Evolutionary conservation across 1,140 invertebrate species (phyloP), one percentile per base, ranked within the genome.

Genomic region (Octopus bimaculoides): DNA sequence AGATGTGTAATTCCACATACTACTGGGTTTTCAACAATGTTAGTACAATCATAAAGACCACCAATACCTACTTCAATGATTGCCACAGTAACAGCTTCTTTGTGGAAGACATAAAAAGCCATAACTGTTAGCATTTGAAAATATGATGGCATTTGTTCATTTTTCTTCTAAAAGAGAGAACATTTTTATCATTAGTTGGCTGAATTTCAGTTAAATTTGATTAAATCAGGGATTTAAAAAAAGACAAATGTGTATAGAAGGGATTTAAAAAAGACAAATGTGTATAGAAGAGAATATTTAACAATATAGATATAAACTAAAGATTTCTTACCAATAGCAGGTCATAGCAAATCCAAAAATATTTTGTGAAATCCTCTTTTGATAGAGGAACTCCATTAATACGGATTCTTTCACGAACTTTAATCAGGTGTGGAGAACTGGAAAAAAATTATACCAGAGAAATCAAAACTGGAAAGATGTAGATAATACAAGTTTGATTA

Each of bases 41-140:
- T 99, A 4, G 98, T 99, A 83, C 93, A 94, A 89, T 99, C 98
- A 84, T 94, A 94, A 88, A 95, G 93, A 0, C 98, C 98, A 0
- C 98, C 98, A 83, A 99, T 98, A 10, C 98, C 98, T 73, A 99
- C 98, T 92, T 99, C 98, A 8, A 99, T 88, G 69, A 99, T 93
- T 3, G 95, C 96, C 8, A 98, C 97, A 89, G 99, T 96, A 26
- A 93, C 91, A 52, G 96, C 93, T 87, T 97, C 94, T 77, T 93
- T 90, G 0, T 97, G 75, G 89, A 99, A 99, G 5, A 98, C 91
- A 85, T 97, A 93, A 84, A 98, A 95, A n/a, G 96, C 95, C 91
- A 99, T 91, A n/a, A 99, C 91, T 0, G 97, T 99, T 0, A 99
- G 89, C 88, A 99, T 99, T 80, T 94, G 93, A 90, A 99, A 99